Percentiles rank a stretch among this genome's conserved stretches.
phyloP scores from a whole-genome alignment of 2,888 invertebrate genomes.

The Ectemnius cavifrons region DNA sequence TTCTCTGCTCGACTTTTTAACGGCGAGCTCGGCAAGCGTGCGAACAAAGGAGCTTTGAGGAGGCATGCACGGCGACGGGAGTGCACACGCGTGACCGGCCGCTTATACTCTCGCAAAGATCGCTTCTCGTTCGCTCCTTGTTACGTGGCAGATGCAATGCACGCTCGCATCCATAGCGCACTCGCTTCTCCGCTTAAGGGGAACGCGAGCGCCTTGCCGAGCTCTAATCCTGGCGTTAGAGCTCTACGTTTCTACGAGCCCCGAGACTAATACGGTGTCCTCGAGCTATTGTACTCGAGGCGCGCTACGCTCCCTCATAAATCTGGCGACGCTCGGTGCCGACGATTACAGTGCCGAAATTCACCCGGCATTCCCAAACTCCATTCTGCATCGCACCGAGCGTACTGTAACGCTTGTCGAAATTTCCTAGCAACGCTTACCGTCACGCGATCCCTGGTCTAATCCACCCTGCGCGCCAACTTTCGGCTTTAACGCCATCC shows the following conservation, averaged over 20 bases:
- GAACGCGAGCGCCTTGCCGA: conserved; percentile 46
- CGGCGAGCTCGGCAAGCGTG: conserved; percentile 48
- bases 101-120: conserved; percentile 18
- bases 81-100: too few relatives aligned
- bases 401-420: too few relatives aligned
- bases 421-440: too few relatives aligned
- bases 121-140: conserved; percentile 47
- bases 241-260: conserved; percentile 37
- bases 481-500: too few relatives aligned
- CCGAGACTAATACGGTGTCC: conserved; percentile 53
- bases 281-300: conserved; percentile 37
- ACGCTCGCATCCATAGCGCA: conserved; percentile 29
- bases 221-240: conserved; percentile 32
- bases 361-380: too few relatives aligned
- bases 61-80: conserved; percentile 23
- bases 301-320: background rate
- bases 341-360: too few relatives aligned
- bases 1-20: conserved; percentile 35
- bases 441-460: too few relatives aligned
- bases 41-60: conserved; percentile 63
- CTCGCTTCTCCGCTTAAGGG: conserved; percentile 45
- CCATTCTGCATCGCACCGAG: too few relatives aligned
- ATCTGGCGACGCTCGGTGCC: too few relatives aligned
- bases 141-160: conserved; percentile 35
- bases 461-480: too few relatives aligned